phyloP scores from a whole-genome alignment of 2,888 invertebrate species.

The Clivina fossor region DNA sequence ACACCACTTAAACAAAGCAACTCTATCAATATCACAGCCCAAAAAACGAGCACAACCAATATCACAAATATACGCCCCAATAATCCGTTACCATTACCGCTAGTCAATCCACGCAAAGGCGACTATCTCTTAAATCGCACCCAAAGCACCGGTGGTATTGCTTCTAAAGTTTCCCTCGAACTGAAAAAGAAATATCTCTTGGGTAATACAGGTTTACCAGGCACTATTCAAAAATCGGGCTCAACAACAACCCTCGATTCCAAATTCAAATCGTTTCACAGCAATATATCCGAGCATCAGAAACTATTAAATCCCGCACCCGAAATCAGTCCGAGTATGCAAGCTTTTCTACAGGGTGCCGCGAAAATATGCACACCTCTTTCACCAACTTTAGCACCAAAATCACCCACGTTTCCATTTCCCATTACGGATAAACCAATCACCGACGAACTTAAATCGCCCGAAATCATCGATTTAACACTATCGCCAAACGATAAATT shows the following conservation, averaged over 20 bases:
- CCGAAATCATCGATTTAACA: slow-evolving; percentile 35
- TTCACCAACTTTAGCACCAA: slow-evolving; percentile 43
- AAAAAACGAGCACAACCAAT: slow-evolving; percentile 43
- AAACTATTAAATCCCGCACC: slow-evolving; percentile 79
- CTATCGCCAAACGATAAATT: slow-evolving; percentile 29
- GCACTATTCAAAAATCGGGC: slow-evolving; percentile 77
- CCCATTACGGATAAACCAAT: slow-evolving; percentile 10
- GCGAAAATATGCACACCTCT: slow-evolving; percentile 52
- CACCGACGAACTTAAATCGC: slow-evolving; percentile 27
- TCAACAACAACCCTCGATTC: slow-evolving; percentile 83
- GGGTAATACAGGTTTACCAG: slow-evolving; percentile 67
- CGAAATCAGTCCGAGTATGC: slow-evolving; percentile 68
- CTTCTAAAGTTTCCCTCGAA: slow-evolving; percentile 83
- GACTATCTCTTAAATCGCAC: slow-evolving; percentile 80
- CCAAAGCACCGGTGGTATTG: slow-evolving; percentile 84
- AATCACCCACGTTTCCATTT: slow-evolving; percentile 23
- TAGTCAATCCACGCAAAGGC: slow-evolving; percentile 64
- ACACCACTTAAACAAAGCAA: no score
- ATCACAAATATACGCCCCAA: slow-evolving; percentile 38
- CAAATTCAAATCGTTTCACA: slow-evolving; percentile 80
- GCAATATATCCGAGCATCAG: slow-evolving; percentile 85
- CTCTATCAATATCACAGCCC: slow-evolving; percentile 44
- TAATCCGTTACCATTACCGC: no score
- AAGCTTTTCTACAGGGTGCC: slow-evolving; percentile 63
- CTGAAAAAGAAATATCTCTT: slow-evolving; percentile 82